phyloP scores from a whole-genome alignment of 2,113 vertebrate species.

The Tachysurus fulvidraco region DNA sequence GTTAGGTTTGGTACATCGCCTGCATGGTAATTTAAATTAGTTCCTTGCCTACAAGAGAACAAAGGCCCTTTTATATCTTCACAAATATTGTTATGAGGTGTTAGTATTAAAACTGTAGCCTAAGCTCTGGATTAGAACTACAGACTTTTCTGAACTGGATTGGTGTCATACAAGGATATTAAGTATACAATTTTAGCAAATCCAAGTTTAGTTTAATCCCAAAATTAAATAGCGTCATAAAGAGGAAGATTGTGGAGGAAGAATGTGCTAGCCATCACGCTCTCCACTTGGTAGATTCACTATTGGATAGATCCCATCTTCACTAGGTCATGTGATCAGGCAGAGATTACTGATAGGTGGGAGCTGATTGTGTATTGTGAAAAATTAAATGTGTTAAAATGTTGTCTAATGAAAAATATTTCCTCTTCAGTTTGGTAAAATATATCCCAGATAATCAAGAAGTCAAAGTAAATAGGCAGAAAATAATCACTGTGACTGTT shows the following conservation, averaged over 20 bases:
- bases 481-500: too few species aligned
- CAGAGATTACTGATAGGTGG: too few species aligned
- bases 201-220: background rate
- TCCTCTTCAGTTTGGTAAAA: background rate
- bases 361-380: too few species aligned
- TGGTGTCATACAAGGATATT: background rate
- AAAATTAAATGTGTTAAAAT: background rate
- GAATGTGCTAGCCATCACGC: too few species aligned
- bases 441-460: background rate
- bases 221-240: too few species aligned
- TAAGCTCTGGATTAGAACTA: background rate
- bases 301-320: too few species aligned
- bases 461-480: background rate
- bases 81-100: background rate
- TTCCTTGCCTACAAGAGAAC: background rate
- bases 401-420: background rate
- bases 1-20: background rate
- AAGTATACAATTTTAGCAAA: background rate
- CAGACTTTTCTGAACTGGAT: background rate
- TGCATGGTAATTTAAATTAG: background rate
- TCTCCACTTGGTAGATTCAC: too few species aligned
- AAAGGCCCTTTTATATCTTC: background rate
- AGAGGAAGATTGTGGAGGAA: too few species aligned
- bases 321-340: too few species aligned
- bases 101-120: background rate